Evolutionary conservation across 2,797 vertebrate genomes (phyloP), one percentile per base, ranked within the genome.

Genomic region (Microhierax caerulescens): DNA sequence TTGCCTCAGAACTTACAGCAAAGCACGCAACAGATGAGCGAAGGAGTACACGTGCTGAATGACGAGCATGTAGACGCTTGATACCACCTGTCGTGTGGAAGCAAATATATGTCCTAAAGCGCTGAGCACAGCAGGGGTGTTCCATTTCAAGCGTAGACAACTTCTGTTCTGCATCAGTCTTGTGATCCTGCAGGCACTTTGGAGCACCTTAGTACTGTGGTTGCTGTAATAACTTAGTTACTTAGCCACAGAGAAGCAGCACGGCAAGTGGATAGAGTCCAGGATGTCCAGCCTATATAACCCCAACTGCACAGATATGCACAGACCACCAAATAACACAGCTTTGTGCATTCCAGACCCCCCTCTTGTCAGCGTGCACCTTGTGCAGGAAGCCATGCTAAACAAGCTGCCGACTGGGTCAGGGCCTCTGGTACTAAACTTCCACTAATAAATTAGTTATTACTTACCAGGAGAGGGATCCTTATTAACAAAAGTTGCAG

Each of bases 121-220:
- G 36, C 79, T n/a, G 68, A 68, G 86, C 76, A 64, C 80, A 30
- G 76, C 0, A 17, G 24, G 47, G 51, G 3, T 13, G 59, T 37
- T 65, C 50, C 50, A 34, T 47, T 54, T 23, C 41, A 34, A 61
- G 54, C 57, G n/a, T 27, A 88, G 72, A 24, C 63, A 56, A 41
- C 79, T 78, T 57, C 77, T 85, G 75, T 72, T 93, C 60, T 10
- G 15, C 36, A 48, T 6, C 36, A 13, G 10, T 4, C 70, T 2
- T 2, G 24, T 5, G 37, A 70, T 67, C 30, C 76, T 22, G n/a
- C 64, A 32, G 68, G 69, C 56, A 4, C 36, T 30, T 43, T 68
- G 13, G 27, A 57, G 11, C 0, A 0, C 34, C 50, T 41, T 0
- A 4, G 39, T 10, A 5, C 54, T 27, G 59, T 5, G 13, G 14